phyloP scores from a whole-genome alignment of 30 jellyfish, hydroid and myxozoan genomes.

The Hydractinia echinata region DNA sequence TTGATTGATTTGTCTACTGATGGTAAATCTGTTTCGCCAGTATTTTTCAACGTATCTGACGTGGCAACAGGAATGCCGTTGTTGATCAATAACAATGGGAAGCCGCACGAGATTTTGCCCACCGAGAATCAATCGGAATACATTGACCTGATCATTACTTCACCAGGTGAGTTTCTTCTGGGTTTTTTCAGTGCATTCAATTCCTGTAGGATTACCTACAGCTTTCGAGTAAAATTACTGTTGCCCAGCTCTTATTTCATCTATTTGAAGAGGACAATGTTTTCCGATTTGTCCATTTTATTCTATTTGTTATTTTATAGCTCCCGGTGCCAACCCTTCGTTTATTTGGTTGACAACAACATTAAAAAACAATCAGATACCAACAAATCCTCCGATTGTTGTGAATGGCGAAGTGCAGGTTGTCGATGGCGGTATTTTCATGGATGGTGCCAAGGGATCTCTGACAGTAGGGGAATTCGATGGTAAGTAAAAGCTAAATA shows the following conservation, averaged over 20 bases:
- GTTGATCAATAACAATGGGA: conserved; percentile 66
- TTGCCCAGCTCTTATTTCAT: too few relatives aligned
- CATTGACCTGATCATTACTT: conserved; percentile 76
- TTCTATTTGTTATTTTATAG: conserved; percentile 28
- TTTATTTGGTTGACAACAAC: conserved; percentile 81
- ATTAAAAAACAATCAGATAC: conserved; percentile 64
- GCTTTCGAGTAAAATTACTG: too few relatives aligned
- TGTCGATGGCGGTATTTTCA: conserved; percentile 43
- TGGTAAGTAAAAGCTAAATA: conserved; percentile 43
- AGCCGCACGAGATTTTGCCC: conserved; percentile 65
- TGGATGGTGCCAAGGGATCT: conserved; percentile 74
- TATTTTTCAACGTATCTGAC: conserved; percentile 66
- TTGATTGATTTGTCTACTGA: conserved; percentile 88
- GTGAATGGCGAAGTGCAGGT: conserved; percentile 48
- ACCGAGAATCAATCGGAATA: conserved; percentile 77
- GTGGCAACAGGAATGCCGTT: conserved; percentile 72
- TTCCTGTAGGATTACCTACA: too few relatives aligned
- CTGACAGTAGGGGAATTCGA: conserved; percentile 90
- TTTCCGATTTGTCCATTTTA: neutral
- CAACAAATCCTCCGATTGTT: conserved; percentile 72
- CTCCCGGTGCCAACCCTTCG: conserved; percentile 94
- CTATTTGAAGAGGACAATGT: neutral
- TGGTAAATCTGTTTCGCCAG: conserved; percentile 94
- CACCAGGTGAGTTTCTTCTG: conserved; percentile 50
- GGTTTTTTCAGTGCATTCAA: too few relatives aligned